Base-by-base conservation (phyloP, 2,888 invertebrate genomes). In the Quadroppia sp. region DNA sequence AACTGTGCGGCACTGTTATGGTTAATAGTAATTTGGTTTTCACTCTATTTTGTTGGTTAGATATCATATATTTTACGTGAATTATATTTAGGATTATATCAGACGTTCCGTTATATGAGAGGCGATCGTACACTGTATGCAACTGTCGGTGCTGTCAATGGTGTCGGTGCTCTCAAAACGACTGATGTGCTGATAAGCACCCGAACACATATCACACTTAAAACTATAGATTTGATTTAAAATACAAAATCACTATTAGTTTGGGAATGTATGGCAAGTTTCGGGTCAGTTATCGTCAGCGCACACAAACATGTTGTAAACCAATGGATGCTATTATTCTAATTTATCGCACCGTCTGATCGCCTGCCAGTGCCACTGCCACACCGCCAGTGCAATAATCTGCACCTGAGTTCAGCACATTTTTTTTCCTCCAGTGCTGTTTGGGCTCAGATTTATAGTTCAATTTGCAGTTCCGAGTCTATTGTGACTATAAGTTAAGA, bases 361-460 rank as follows among this genome's bases (percentile, higher is more conserved):
- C 64, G 40, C 53, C 23, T 45, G 17, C 2, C 11, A 2, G 2
- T 48, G 48, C 45, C 13, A 45, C n/a, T 48, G 48, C 2, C 2
- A 48, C 3, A 9, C 20, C n/a, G 20, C 48, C n/a, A 48, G 56
- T 13, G 36, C 40, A 64, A 40, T 64, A 40, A 40, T 64, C 64
- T 64, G 64, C 64, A 64, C 64, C 64, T 64, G 64, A 64, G 64
- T 40, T 64, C 64, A 30, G n/a, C 56, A 56, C 56, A 56, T 40
- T 64, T 64, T 28, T 17, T 9, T n/a, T n/a, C n/a, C n/a, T n/a
- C n/a, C n/a, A n/a, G n/a, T n/a, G n/a, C n/a, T n/a, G 9, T 32
- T 13, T 20, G 17, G 25, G 36, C 36, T 36, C 20, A 64, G 64
- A 64, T 64, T 64, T 64, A 64, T 40, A 56, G 20, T 13, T 9